phyloP scores from a whole-genome alignment of 2,113 vertebrate genomes.

The Phoenicopterus ruber region DNA sequence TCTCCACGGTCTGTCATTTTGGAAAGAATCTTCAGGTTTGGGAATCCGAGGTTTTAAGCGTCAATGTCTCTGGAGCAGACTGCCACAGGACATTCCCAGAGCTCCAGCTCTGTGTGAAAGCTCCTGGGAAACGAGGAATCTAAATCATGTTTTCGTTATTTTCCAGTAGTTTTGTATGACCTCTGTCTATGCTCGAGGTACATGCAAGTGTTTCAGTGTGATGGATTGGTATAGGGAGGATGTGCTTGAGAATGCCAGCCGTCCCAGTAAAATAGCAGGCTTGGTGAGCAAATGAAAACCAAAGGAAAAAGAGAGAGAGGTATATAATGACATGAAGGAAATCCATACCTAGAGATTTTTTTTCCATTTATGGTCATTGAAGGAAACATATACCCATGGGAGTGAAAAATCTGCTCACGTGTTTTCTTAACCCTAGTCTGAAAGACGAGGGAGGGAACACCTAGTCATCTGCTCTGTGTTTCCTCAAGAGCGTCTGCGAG shows the following conservation, averaged over 20 bases:
- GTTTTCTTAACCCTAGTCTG: background rate
- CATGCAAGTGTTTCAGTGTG: accelerated
- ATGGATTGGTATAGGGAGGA: background rate
- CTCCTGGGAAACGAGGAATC: background rate
- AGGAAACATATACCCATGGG: background rate
- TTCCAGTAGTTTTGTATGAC: background rate
- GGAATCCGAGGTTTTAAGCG: background rate
- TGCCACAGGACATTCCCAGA: background rate
- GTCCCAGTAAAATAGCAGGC: background rate
- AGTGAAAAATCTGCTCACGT: background rate
- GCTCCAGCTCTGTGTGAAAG: background rate
- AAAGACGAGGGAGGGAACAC: background rate
- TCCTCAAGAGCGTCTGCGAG: background rate
- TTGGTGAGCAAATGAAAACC: background rate
- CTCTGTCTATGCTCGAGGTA: background rate
- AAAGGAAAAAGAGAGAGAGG: background rate
- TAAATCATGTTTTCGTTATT: background rate
- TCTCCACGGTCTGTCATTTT: background rate
- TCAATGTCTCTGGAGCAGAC: background rate
- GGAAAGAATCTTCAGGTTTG: background rate
- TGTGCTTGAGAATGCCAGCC: background rate
- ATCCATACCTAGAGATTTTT: background rate
- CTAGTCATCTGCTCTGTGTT: background rate
- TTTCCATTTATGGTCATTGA: background rate
- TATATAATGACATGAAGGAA: background rate